Conservation (phyloP, 92 coral and sea anemone species). For the Hydrozoanthus gracilis region DNA sequence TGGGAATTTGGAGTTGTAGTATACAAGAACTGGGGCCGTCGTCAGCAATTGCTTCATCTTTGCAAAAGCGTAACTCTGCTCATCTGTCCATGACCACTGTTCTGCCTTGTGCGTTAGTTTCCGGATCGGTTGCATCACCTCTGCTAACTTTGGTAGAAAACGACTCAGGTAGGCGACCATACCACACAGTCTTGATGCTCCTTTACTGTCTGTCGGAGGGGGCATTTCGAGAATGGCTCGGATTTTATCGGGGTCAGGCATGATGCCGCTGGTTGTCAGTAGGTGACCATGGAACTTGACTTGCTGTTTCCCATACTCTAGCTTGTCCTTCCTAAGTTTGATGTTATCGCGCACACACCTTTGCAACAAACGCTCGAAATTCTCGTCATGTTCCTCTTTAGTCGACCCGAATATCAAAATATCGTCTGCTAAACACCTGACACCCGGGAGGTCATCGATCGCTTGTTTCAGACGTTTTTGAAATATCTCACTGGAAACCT, state of each 20-base stretch:
- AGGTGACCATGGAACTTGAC: constrained; percentile 58
- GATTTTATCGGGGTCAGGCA: constrained; percentile 34
- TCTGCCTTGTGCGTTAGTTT: constrained; percentile 41
- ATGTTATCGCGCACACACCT: constrained; percentile 46
- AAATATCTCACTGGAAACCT: neutral
- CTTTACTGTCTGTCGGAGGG: constrained; percentile 48
- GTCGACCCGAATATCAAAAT: neutral
- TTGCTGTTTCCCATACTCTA: constrained; percentile 41
- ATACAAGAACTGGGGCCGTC: constrained; percentile 47
- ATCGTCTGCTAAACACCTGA: neutral
- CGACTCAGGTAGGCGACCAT: constrained; percentile 57
- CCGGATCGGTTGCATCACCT: constrained; percentile 47
- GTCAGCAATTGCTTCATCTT: constrained; percentile 51
- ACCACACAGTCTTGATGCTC: constrained; percentile 50
- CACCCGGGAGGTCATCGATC: neutral
- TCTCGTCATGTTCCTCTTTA: constrained; percentile 41
- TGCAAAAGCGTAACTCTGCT: constrained; percentile 41
- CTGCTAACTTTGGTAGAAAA: constrained; percentile 52
- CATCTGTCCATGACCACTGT: constrained; percentile 44
- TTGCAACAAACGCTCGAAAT: constrained; percentile 45
- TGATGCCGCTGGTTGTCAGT: constrained; percentile 52
- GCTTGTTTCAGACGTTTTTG: neutral
- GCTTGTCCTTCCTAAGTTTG: constrained; percentile 48
- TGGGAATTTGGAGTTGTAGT: constrained; percentile 49
- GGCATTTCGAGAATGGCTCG: constrained; percentile 41